A percentile compares a stretch with the other conserved stretches of the same genome.
These are phyloP conservation scores for Andrena hattorfiana DNA, from an alignment of 2,888 invertebrate species.

Conservation along the genomic window DNA sequence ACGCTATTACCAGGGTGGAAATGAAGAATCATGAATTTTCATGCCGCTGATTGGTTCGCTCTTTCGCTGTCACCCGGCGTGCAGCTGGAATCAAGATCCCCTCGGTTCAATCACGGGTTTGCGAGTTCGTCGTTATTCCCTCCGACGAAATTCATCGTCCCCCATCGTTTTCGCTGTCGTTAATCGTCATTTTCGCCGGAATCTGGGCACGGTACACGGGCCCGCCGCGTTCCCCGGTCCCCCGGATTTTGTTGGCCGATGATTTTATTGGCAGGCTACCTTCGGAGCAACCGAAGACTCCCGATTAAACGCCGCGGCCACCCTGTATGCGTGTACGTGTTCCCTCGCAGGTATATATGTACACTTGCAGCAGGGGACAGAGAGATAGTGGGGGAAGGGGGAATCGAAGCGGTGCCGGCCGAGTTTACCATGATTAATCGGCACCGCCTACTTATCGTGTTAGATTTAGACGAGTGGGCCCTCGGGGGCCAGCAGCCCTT, in stretches of 20 bases:
- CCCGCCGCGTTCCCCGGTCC: not conserved
- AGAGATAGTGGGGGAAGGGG: slow-evolving; percentile 43
- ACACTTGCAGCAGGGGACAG: slow-evolving; percentile 45
- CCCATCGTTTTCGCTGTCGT: not conserved
- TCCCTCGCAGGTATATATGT: slow-evolving; percentile 20
- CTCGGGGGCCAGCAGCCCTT: slow-evolving; percentile 70
- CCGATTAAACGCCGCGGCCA: slow-evolving; percentile 35
- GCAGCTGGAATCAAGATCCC: not conserved
- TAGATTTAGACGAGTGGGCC: slow-evolving; percentile 75
- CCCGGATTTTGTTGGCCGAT: not conserved
- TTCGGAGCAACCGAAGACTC: not conserved
- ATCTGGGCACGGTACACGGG: not conserved
- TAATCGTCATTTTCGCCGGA: not conserved
- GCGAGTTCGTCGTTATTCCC: not conserved
- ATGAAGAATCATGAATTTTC: slow-evolving; percentile 21
- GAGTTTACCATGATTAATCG: slow-evolving; percentile 81
- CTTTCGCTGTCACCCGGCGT: not conserved
- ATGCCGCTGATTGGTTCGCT: slow-evolving; percentile 1
- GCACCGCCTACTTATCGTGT: slow-evolving; percentile 82
- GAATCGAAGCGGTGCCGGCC: slow-evolving; percentile 67
- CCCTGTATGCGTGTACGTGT: slow-evolving; percentile 59
- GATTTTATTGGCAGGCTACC: not conserved
- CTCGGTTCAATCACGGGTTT: not conserved
- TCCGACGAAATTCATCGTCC: not conserved
- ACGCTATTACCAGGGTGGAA: slow-evolving; percentile 3